Evolutionary conservation across 1,140 invertebrate genomes (phyloP).

Genomic region (Cotesia typhae): DNA sequence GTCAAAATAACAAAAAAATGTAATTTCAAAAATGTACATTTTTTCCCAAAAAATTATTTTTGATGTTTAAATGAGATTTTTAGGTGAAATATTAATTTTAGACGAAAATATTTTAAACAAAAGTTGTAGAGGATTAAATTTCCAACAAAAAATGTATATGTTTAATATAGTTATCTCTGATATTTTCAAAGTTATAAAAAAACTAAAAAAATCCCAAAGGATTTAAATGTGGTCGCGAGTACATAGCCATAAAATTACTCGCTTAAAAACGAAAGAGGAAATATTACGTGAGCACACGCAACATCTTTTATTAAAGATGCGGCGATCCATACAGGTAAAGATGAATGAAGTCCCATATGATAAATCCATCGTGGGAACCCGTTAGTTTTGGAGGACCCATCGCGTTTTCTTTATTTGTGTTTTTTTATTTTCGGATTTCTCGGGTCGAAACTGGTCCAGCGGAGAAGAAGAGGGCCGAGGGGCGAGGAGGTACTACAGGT

Average conservation of each 20-base stretch:
- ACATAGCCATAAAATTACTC: neutral
- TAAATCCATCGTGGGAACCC: conserved; percentile 58
- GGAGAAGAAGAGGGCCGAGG: conserved; percentile 34
- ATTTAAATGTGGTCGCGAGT: neutral
- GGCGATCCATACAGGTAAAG: conserved; percentile 32
- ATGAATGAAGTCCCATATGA: conserved; percentile 35
- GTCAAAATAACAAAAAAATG: too few relatives aligned
- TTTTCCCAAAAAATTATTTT: too few relatives aligned
- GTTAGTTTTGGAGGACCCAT: conserved; percentile 41
- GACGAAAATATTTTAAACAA: too few relatives aligned
- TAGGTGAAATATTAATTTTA: too few relatives aligned
- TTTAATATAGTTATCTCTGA: too few relatives aligned
- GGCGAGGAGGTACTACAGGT: conserved; percentile 20
- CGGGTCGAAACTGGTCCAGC: conserved; percentile 48
- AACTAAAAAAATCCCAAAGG: neutral
- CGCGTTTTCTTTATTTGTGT: conserved; percentile 4
- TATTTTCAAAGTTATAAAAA: too few relatives aligned
- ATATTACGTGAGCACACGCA: conserved; percentile 33
- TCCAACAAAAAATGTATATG: too few relatives aligned
- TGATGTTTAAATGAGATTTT: too few relatives aligned
- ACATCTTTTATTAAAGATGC: conserved; percentile 17
- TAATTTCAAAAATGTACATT: too few relatives aligned
- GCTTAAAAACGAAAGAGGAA: neutral
- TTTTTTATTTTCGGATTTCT: conserved; percentile 40
- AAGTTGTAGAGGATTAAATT: too few relatives aligned